These are phyloP conservation scores for Gymnocheta viridis DNA, from an alignment of 2,888 invertebrate genomes.

Conservation along the genomic window DNA sequence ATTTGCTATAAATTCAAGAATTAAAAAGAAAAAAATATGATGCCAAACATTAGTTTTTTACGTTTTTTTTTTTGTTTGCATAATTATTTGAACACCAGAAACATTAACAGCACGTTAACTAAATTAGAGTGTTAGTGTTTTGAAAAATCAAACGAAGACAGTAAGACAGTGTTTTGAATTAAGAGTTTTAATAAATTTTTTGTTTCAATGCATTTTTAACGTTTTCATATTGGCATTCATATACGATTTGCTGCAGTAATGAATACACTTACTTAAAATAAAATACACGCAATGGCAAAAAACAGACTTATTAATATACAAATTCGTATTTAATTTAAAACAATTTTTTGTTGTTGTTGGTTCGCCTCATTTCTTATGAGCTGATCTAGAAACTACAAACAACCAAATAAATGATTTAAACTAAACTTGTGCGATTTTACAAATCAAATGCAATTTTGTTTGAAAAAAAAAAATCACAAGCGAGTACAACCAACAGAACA, in stretches of 20 bases:
- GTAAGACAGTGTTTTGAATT: neutral
- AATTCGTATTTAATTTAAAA: constrained; percentile 39
- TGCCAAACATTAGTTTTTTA: constrained; percentile 30
- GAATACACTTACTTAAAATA: neutral
- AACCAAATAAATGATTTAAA: constrained; percentile 43
- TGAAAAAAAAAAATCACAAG: constrained; percentile 5
- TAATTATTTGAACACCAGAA: constrained; percentile 52
- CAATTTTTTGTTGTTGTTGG: constrained; percentile 12
- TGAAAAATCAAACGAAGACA: constrained; percentile 22
- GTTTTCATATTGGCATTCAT: neutral
- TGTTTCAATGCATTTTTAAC: constrained; percentile 21
- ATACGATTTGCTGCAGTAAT: constrained; percentile 1
- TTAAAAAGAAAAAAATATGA: constrained; percentile 29
- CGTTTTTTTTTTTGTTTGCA: constrained; percentile 35
- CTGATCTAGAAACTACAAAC: constrained; percentile 17
- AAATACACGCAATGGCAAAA: constrained; percentile 39
- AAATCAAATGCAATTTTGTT: constrained; percentile 63
- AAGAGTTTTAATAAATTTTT: constrained; percentile 23
- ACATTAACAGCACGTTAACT: constrained; percentile 38
- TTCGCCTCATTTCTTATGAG: constrained; percentile 27
- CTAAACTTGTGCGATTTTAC: constrained; percentile 55
- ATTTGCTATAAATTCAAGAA: constrained; percentile 25
- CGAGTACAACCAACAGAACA: constrained; percentile 9
- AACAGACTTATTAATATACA: constrained; percentile 23
- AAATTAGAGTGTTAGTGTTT: constrained; percentile 44